phyloP scores from a whole-genome alignment of 2,797 vertebrate species.

The Merluccius polli region DNA sequence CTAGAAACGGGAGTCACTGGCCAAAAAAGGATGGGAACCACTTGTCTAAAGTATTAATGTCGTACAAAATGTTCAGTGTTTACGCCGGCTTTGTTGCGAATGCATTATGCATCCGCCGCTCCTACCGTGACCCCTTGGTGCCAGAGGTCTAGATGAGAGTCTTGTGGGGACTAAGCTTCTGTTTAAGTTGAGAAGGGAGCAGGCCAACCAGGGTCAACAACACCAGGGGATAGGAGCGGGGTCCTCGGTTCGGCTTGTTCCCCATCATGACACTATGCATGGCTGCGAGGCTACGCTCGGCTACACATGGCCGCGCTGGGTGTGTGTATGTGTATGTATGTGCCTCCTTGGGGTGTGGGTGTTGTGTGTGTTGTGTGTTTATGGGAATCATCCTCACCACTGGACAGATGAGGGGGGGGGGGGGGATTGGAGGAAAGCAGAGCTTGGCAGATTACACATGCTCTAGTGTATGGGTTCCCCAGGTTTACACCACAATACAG shows the following conservation, averaged over 20 bases:
- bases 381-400: not conserved
- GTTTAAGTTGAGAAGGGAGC: not conserved
- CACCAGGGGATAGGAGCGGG: not conserved
- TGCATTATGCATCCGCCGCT: constrained; percentile 1
- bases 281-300: not conserved
- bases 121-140: not conserved
- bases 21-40: too few relatives aligned
- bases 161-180: too few relatives aligned
- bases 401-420: not conserved
- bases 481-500: not conserved
- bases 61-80: not conserved
- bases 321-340: not conserved
- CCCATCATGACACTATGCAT: not conserved
- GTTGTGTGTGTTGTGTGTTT: not conserved
- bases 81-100: not conserved
- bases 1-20: too few relatives aligned
- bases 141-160: not conserved
- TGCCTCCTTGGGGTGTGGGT: not conserved
- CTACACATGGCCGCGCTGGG: not conserved
- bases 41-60: constrained; percentile 1
- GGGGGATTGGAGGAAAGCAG: not conserved
- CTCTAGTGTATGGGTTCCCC: not conserved
- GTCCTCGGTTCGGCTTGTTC: not conserved
- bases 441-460: not conserved
- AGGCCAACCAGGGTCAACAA: not conserved